These are phyloP conservation scores for Drosophila rellima DNA, from an alignment of 2,888 invertebrate species.

Conservation along the genomic window DNA sequence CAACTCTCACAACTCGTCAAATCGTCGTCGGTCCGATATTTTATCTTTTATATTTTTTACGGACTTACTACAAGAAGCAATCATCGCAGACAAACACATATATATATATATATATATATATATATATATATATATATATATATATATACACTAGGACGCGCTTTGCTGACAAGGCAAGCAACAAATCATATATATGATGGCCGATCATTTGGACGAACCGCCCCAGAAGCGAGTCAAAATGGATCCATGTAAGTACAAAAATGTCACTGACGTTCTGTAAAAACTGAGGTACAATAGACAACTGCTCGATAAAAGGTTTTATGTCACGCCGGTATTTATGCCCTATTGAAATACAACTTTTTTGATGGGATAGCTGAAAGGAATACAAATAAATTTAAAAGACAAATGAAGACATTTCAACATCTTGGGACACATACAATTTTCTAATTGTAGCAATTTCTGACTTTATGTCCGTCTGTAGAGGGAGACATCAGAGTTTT, in stretches of 20 bases:
- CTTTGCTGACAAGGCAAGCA: slow-evolving; percentile 57
- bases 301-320: neutral
- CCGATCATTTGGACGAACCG: slow-evolving; percentile 98
- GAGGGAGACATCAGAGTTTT: too few species aligned
- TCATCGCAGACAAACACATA: slow-evolving; percentile 27
- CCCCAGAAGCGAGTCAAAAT: slow-evolving; percentile 98
- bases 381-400: too few species aligned
- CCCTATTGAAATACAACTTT: neutral
- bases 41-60: slow-evolving; percentile 33
- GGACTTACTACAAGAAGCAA: slow-evolving; percentile 17
- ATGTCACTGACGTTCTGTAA: too few species aligned
- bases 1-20: slow-evolving; percentile 25
- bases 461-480: neutral
- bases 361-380: neutral
- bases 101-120: too few species aligned
- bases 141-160: slow-evolving; percentile 30
- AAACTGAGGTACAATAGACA: too few species aligned
- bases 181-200: slow-evolving; percentile 88
- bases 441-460: neutral
- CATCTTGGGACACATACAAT: neutral
- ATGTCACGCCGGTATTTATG: neutral
- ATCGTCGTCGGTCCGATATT: slow-evolving; percentile 23
- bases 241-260: slow-evolving; percentile 77
- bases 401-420: neutral
- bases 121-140: slow-evolving; percentile 1